Conservation (phyloP, 2,888 invertebrate genomes). For the Patella ulyssiponensis region DNA sequence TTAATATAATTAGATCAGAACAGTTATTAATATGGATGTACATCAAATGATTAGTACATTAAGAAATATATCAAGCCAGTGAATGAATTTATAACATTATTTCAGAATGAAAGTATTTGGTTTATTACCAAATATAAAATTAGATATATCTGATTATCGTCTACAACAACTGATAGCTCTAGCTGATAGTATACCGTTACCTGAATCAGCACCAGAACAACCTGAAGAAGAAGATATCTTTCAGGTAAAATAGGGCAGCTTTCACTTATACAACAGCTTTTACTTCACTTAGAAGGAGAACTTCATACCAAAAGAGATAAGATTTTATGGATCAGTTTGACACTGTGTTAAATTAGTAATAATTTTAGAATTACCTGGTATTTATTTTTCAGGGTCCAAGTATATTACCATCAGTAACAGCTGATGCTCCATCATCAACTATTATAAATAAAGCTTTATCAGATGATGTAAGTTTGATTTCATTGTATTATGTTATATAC, state of each 20-base stretch:
- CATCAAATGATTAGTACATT: too few relatives aligned
- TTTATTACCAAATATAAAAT: constrained; percentile 74
- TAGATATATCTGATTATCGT: constrained; percentile 74
- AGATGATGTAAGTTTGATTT: neutral
- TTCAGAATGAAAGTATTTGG: constrained; percentile 79
- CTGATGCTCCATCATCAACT: neutral
- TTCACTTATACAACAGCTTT: neutral
- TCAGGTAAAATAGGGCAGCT: constrained; percentile 17
- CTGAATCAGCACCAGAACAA: constrained; percentile 64
- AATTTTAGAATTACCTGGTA: too few relatives aligned
- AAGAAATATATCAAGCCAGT: too few relatives aligned
- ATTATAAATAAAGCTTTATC: neutral
- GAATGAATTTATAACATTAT: neutral
- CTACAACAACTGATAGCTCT: constrained; percentile 74
- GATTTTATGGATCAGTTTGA: too few relatives aligned
- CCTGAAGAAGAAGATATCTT: constrained; percentile 53
- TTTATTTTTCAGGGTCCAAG: constrained; percentile 41
- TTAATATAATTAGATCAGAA: too few relatives aligned
- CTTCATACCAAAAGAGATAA: too few relatives aligned
- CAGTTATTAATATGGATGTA: too few relatives aligned
- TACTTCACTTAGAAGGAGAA: neutral
- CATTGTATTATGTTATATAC: neutral
- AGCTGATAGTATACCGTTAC: constrained; percentile 74
- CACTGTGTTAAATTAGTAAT: too few relatives aligned
- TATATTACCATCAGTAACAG: constrained; percentile 28